A percentile compares a stretch with the other conserved stretches of the same genome.
Conservation (phyloP, 2,888 invertebrate genomes). For the Allygus modestus region DNA sequence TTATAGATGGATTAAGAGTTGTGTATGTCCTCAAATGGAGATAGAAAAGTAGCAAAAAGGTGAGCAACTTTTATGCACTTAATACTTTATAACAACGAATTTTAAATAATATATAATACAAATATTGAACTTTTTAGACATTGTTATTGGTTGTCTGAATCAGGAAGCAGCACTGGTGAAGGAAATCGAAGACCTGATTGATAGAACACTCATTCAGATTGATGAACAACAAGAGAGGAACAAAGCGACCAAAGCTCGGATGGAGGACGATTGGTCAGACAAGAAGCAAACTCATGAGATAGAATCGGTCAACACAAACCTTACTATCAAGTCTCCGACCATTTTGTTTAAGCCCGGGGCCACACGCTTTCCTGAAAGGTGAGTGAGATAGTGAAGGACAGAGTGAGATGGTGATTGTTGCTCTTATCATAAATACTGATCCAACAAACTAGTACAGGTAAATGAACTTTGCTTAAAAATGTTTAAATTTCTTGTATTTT, state of each 20-base stretch:
- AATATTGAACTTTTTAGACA: no score
- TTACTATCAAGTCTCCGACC: constrained; percentile 83
- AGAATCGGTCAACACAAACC: constrained; percentile 82
- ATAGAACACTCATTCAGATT: constrained; percentile 81
- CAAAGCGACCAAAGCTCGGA: constrained; percentile 87
- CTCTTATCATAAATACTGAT: neutral
- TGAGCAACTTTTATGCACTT: no score
- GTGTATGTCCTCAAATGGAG: no score
- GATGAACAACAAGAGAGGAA: constrained; percentile 85
- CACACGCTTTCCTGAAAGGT: constrained; percentile 87
- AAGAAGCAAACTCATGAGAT: constrained; percentile 89
- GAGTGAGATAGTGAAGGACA: constrained; percentile 73
- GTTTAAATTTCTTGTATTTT: no score
- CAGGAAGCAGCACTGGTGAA: constrained; percentile 83
- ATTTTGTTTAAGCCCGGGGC: constrained; percentile 90
- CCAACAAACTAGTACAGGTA: no score
- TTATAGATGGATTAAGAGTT: no score
- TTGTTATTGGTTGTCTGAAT: no score
- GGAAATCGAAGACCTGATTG: constrained; percentile 81
- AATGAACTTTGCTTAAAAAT: no score
- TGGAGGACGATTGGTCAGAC: constrained; percentile 96
- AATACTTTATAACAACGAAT: no score
- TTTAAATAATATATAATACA: no score
- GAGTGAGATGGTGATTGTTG: neutral
- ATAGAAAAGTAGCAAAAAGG: no score